phyloP scores from a whole-genome alignment of 2,113 vertebrate genomes.

The Motacilla alba region DNA sequence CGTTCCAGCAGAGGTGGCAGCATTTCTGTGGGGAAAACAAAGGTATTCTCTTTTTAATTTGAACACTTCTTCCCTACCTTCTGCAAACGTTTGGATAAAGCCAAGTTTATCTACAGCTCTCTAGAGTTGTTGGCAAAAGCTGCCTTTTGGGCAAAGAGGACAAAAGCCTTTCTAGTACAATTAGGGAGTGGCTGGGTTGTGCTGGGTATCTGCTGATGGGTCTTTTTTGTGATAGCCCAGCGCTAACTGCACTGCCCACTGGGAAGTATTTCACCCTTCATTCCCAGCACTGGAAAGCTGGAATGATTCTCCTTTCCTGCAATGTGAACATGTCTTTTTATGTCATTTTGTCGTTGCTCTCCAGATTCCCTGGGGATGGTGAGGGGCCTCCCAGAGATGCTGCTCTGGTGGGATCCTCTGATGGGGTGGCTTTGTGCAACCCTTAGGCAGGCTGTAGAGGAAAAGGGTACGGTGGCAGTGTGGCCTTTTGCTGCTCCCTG shows the following conservation, averaged over 20 bases:
- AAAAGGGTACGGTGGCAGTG: neutral
- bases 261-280: neutral
- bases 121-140: neutral
- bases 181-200: neutral
- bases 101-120: neutral
- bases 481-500: neutral
- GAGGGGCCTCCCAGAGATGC: accelerated
- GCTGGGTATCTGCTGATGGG: neutral
- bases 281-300: neutral
- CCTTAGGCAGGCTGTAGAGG: neutral
- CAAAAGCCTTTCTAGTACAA: neutral
- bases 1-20: neutral
- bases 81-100: neutral
- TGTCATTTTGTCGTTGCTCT: neutral
- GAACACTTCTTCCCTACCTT: neutral
- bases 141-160: neutral
- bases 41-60: neutral
- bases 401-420: neutral
- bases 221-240: neutral
- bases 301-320: neutral
- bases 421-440: neutral
- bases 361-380: neutral
- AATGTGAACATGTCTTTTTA: accelerated
- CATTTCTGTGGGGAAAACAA: neutral
- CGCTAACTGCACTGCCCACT: neutral